Evolutionary conservation across 1,140 invertebrate species (phyloP).

Genomic region (Pseudachorutes palmiensis): DNA sequence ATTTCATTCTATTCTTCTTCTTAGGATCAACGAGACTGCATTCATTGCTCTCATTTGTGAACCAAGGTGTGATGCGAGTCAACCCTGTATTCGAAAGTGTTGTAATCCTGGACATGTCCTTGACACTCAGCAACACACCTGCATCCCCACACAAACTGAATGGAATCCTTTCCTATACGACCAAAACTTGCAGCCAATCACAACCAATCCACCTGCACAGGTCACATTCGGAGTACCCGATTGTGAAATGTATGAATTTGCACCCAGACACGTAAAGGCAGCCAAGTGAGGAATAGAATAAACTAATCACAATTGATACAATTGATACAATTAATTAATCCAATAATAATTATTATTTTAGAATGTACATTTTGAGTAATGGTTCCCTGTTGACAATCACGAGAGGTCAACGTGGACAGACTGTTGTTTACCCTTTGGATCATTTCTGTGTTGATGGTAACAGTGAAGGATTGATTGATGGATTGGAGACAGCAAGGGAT

Average conservation of each 20-base stretch:
- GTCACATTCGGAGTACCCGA: neutral
- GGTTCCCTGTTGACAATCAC: constrained; percentile 27
- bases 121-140: constrained; percentile 13
- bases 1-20: constrained; percentile 8
- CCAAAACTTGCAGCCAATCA: neutral
- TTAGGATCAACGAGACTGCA: constrained; percentile 27
- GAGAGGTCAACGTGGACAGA: constrained; percentile 14
- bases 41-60: constrained; percentile 33
- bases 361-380: constrained; percentile 28
- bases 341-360: no score
- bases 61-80: constrained; percentile 25
- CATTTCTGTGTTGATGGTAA: constrained; percentile 32
- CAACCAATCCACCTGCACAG: neutral
- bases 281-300: neutral
- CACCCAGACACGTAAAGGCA: neutral
- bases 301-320: no score
- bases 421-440: constrained; percentile 15
- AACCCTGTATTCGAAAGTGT: constrained; percentile 36
- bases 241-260: neutral
- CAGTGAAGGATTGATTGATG: neutral
- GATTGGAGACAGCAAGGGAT: neutral
- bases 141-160: constrained; percentile 13
- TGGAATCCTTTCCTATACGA: constrained; percentile 31
- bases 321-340: no score
- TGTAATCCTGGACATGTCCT: constrained; percentile 29